Conservation (phyloP, 2,113 vertebrate species). For the Gopherus flavomarginatus region DNA sequence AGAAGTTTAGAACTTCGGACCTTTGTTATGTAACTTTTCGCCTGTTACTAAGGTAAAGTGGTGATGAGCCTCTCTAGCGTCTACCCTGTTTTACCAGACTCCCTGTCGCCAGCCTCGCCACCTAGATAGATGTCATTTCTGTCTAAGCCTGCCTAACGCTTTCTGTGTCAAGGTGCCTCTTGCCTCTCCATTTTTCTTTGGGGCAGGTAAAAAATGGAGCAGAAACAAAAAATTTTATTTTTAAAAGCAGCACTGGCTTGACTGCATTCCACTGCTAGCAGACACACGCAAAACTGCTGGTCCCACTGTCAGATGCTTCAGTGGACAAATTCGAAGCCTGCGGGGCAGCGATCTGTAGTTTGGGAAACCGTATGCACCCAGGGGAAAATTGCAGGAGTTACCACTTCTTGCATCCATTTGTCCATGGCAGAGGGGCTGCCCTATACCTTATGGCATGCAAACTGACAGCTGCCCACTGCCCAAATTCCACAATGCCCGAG, state of each 20-base stretch:
- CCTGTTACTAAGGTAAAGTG: background rate
- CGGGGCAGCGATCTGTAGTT: fast-evolving
- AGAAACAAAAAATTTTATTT: background rate
- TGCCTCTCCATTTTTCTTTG: background rate
- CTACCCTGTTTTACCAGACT: background rate
- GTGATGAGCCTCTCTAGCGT: background rate
- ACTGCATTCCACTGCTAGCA: fast-evolving
- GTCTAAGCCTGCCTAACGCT: background rate
- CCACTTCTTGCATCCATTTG: background rate
- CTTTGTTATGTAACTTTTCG: background rate
- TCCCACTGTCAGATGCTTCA: background rate
- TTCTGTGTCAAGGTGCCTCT: background rate
- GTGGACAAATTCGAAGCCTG: background rate
- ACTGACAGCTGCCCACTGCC: background rate
- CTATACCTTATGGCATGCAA: background rate
- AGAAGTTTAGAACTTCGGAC: background rate
- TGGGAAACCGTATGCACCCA: fast-evolving
- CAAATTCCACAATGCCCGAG: fast-evolving
- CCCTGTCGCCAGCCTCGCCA: too few species aligned
- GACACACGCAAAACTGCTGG: fast-evolving
- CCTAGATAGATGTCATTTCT: too few species aligned
- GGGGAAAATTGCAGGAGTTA: background rate
- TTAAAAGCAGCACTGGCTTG: background rate
- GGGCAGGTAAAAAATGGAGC: background rate
- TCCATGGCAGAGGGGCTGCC: background rate